Percentiles rank a stretch among this genome's conserved stretches.
These are phyloP conservation scores for Notamacropus eugenii DNA, from an alignment of 2,797 vertebrate species.

Conservation along the genomic window DNA sequence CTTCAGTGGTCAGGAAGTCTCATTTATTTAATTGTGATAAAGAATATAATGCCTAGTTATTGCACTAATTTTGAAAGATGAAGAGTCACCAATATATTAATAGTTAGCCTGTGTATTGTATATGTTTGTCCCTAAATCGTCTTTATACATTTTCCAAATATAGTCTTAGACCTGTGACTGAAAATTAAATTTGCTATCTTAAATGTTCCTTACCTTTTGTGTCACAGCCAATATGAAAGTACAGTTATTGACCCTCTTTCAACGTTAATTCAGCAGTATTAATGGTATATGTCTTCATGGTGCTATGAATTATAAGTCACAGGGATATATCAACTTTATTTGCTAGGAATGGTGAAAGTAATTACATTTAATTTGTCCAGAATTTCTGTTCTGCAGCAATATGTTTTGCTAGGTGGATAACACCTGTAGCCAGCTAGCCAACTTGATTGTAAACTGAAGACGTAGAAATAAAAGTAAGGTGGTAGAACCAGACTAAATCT, in stretches of 20 bases:
- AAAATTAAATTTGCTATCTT: neutral
- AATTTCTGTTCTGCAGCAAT: neutral
- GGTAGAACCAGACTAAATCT: neutral
- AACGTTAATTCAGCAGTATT: neutral
- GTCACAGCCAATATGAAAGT: neutral
- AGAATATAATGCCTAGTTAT: neutral
- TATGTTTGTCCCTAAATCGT: neutral
- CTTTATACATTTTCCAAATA: neutral
- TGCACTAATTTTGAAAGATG: neutral
- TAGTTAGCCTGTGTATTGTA: neutral
- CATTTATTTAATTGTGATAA: neutral
- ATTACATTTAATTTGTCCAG: neutral
- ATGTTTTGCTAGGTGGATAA: neutral
- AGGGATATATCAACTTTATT: neutral
- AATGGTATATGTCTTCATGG: neutral
- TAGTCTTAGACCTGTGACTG: neutral
- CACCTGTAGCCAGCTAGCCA: neutral
- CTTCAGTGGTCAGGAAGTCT: neutral
- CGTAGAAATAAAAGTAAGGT: neutral
- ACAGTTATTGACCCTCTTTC: neutral
- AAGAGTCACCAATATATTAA: neutral
- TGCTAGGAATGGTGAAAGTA: neutral
- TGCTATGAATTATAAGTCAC: neutral
- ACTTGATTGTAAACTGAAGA: neutral
- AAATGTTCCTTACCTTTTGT: neutral